Conservation (phyloP, 2,888 invertebrate genomes). For the Oscheius sp. region DNA sequence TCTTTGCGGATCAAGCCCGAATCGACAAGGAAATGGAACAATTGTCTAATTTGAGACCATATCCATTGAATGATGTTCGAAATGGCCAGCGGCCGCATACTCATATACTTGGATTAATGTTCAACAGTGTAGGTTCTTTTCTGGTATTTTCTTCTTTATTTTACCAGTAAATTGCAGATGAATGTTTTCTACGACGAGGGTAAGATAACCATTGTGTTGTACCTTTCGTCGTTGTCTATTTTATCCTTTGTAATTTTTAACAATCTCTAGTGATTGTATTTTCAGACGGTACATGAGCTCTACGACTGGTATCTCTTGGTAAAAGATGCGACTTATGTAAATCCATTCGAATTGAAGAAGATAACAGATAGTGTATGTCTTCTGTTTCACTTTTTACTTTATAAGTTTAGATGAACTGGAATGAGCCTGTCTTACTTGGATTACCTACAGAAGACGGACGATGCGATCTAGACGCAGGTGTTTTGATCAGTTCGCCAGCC, state of each 20-base stretch:
- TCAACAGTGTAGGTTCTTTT: slow-evolving; percentile 48
- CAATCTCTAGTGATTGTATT: slow-evolving; percentile 4
- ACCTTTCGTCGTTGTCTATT: no score
- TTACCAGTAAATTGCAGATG: neutral
- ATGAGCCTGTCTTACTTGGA: slow-evolving; percentile 57
- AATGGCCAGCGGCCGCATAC: slow-evolving; percentile 59
- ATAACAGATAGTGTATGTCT: slow-evolving; percentile 76
- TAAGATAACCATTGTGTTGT: slow-evolving; percentile 12
- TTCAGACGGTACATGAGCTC: slow-evolving; percentile 77
- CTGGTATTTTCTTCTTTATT: neutral
- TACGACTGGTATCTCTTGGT: slow-evolving; percentile 92
- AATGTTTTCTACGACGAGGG: neutral
- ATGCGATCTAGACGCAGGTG: slow-evolving; percentile 82
- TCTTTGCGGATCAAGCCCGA: slow-evolving; percentile 64
- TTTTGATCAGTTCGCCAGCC: slow-evolving; percentile 88
- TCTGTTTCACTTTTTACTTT: neutral
- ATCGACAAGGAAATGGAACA: slow-evolving; percentile 62
- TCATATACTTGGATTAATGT: slow-evolving; percentile 48
- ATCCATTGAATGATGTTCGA: slow-evolving; percentile 40
- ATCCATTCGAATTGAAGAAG: slow-evolving; percentile 82
- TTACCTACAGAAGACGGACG: slow-evolving; percentile 63
- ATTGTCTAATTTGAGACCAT: slow-evolving; percentile 61
- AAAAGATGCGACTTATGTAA: slow-evolving; percentile 86
- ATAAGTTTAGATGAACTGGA: slow-evolving; percentile 63
- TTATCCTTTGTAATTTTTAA: slow-evolving; percentile 1